Conservation (phyloP, 2,888 invertebrate genomes). For the Agonopterix subpropinquella region DNA sequence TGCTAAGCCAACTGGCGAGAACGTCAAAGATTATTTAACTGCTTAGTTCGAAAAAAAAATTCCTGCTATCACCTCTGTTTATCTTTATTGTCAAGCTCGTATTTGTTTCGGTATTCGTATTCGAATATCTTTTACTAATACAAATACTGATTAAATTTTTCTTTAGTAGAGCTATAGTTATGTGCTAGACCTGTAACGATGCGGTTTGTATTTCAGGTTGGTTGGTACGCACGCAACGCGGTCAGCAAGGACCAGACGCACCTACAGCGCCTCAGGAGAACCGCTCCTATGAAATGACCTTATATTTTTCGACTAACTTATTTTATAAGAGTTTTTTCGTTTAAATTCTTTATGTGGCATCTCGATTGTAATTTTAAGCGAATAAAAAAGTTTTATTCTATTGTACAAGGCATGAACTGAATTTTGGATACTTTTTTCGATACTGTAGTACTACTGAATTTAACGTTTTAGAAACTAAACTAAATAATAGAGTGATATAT, state of each 20-base stretch:
- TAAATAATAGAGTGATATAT: constrained; percentile 50
- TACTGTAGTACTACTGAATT: constrained; percentile 32
- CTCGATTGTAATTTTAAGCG: constrained; percentile 49
- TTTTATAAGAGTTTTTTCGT: constrained; percentile 32
- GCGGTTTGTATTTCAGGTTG: constrained; percentile 31
- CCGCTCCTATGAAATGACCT: constrained; percentile 53
- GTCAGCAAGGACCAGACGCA: constrained; percentile 38
- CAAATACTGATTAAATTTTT: no score
- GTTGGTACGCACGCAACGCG: constrained; percentile 43
- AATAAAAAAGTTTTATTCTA: constrained; percentile 43
- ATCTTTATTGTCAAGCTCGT: no score
- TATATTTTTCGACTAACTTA: constrained; percentile 20
- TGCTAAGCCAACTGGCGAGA: no score
- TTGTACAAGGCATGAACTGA: constrained; percentile 21
- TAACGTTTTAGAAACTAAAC: constrained; percentile 19
- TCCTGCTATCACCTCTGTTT: no score
- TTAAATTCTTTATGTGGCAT: constrained; percentile 30
- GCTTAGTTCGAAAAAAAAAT: no score
- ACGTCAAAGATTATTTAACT: no score
- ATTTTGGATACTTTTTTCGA: constrained; percentile 29
- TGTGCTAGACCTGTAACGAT: background rate
- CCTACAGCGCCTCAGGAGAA: constrained; percentile 47
- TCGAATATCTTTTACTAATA: no score
- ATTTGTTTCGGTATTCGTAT: no score
- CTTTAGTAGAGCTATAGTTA: no score